A percentile compares a stretch with the other conserved stretches of the same genome.
These are phyloP conservation scores for Ptilorrhoa leucosticta DNA, from an alignment of 2,113 vertebrate species.

Conservation along the genomic window DNA sequence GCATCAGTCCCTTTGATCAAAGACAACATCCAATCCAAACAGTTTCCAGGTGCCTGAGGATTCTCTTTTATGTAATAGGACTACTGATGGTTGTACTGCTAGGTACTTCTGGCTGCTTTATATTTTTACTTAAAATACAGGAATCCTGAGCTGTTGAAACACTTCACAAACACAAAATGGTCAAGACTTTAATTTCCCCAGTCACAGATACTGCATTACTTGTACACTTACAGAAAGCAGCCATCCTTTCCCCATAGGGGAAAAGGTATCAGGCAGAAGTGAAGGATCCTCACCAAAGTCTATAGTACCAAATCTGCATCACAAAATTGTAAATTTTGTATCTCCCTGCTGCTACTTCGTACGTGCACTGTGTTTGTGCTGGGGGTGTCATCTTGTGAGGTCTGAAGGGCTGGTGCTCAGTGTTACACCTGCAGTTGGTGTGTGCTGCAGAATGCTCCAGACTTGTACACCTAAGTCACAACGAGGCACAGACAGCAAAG, in stretches of 20 bases:
- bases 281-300: not conserved
- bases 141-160: not conserved
- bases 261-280: not conserved
- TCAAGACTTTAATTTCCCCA: not conserved
- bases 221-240: not conserved
- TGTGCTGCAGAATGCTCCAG: not conserved
- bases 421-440: not conserved
- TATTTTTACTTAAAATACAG: not conserved
- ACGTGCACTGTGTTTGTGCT: not conserved
- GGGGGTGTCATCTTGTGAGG: not conserved
- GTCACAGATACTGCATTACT: not conserved
- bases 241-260: not conserved
- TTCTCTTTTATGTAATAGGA: not conserved
- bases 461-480: accelerated
- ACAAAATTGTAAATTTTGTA: not conserved
- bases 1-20: not conserved
- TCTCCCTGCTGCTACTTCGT: not conserved
- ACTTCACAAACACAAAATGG: not conserved
- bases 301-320: not conserved
- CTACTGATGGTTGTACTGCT: not conserved
- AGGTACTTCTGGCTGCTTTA: not conserved
- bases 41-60: not conserved
- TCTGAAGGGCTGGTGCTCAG: not conserved
- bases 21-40: not conserved
- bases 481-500: not conserved